These are phyloP conservation scores for Mormyrus iriodes DNA, from an alignment of 2,113 vertebrate species.

Conservation along the genomic window DNA sequence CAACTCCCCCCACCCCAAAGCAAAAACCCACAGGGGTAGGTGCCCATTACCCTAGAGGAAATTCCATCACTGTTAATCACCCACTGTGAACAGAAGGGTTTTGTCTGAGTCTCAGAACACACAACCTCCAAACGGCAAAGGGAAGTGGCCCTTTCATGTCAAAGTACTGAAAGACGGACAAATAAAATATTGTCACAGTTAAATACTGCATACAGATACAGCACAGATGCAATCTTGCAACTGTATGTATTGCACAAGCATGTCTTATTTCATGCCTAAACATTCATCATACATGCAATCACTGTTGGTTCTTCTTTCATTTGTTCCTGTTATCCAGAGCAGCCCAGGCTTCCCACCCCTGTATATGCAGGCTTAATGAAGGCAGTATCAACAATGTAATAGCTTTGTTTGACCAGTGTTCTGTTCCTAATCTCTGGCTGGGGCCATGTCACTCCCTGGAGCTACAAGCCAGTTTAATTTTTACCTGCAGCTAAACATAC, in stretches of 20 bases:
- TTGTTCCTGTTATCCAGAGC: background rate
- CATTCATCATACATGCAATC: background rate
- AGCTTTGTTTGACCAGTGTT: background rate
- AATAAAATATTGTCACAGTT: background rate
- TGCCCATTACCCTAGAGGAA: background rate
- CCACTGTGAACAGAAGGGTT: background rate
- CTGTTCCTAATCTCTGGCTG: background rate
- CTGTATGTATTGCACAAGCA: background rate
- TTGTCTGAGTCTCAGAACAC: background rate
- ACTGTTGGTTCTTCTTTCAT: background rate
- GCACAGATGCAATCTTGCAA: background rate
- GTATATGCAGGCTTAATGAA: background rate
- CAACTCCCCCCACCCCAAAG: background rate
- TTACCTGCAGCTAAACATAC: background rate
- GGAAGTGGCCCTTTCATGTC: background rate
- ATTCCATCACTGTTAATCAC: constrained; percentile 9
- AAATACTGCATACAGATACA: background rate
- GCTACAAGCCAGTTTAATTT: background rate
- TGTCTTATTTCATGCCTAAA: background rate
- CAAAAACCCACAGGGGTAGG: background rate
- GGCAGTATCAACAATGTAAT: background rate
- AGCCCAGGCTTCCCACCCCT: background rate
- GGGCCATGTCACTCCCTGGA: background rate
- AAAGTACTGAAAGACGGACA: background rate
- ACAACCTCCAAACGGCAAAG: background rate